These are phyloP conservation scores for Caenorhabditis parvicauda DNA, from an alignment of 2,888 invertebrate species.

Conservation along the genomic window DNA sequence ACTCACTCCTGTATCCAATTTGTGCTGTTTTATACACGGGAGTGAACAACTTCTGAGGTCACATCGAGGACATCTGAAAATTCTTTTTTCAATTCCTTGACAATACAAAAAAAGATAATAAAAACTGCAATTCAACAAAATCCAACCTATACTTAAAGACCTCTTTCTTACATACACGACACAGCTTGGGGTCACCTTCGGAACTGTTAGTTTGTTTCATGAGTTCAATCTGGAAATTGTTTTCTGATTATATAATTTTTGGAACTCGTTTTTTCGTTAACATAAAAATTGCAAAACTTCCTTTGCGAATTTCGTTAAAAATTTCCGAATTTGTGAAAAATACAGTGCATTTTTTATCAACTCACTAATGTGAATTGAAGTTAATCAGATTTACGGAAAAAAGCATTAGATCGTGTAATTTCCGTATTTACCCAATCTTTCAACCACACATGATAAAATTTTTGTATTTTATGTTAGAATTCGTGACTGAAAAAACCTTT, in stretches of 20 bases:
- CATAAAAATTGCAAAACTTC: too few relatives aligned
- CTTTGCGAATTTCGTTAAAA: conserved; percentile 1
- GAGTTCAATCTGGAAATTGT: neutral
- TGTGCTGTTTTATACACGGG: conserved; percentile 50
- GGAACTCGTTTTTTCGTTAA: too few relatives aligned
- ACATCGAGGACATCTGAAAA: conserved; percentile 53
- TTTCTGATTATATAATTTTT: too few relatives aligned
- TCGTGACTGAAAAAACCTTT: conserved; percentile 9
- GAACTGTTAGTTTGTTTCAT: conserved; percentile 1
- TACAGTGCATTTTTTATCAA: too few relatives aligned
- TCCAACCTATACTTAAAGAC: conserved; percentile 43
- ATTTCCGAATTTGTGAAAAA: neutral
- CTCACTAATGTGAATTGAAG: too few relatives aligned
- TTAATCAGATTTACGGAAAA: too few relatives aligned
- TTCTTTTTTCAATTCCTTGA: neutral
- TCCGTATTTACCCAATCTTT: too few relatives aligned
- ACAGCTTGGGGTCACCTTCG: conserved; percentile 25
- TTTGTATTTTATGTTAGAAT: too few relatives aligned
- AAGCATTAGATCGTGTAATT: too few relatives aligned
- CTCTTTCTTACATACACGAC: conserved; percentile 31
- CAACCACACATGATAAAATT: too few relatives aligned
- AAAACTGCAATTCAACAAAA: too few relatives aligned
- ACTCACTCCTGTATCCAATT: conserved; percentile 36
- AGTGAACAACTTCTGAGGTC: conserved; percentile 48
- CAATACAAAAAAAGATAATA: conserved; percentile 1